Evolutionary conservation across 2,797 vertebrate genomes (phyloP).

Genomic region (Serranus cabrilla): DNA sequence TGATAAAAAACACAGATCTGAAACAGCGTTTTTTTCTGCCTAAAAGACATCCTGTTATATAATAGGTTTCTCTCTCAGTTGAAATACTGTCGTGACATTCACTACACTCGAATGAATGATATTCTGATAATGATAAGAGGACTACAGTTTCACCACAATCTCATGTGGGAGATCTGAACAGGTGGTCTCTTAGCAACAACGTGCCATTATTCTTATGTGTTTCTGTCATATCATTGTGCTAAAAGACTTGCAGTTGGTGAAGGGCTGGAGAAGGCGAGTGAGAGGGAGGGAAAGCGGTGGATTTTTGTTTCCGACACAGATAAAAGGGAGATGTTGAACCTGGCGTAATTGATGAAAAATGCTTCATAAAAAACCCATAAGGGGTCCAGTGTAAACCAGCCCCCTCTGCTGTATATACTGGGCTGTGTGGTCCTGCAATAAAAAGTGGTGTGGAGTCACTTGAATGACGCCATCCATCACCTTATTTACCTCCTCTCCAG

Average conservation of each 20-base stretch:
- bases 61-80: conserved; percentile 47
- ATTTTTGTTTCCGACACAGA: conserved; percentile 39
- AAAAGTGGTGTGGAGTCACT: conserved; percentile 25
- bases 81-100: conserved; percentile 61
- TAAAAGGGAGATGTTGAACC: conserved; percentile 16
- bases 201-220: conserved; percentile 81
- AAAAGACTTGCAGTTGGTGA: conserved; percentile 59
- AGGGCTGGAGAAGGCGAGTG: conserved; percentile 49
- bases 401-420: conserved; percentile 27
- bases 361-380: conserved; percentile 36
- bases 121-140: conserved; percentile 66
- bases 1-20: conserved; percentile 22
- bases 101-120: conserved; percentile 62
- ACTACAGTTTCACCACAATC: conserved; percentile 63
- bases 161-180: conserved; percentile 83
- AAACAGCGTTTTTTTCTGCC: conserved; percentile 17
- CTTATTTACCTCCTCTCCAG: conserved; percentile 44
- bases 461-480: conserved; percentile 49
- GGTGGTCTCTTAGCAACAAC: conserved; percentile 89
- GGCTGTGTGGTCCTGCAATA: conserved; percentile 10
- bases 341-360: conserved; percentile 34
- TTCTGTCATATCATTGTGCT: conserved; percentile 81
- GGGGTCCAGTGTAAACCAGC: conserved; percentile 30
- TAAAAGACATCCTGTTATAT: conserved; percentile 51
- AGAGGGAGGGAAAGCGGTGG: conserved; percentile 37